phyloP scores from a whole-genome alignment of 2,113 vertebrate species.

The Heterocephalus glaber region DNA sequence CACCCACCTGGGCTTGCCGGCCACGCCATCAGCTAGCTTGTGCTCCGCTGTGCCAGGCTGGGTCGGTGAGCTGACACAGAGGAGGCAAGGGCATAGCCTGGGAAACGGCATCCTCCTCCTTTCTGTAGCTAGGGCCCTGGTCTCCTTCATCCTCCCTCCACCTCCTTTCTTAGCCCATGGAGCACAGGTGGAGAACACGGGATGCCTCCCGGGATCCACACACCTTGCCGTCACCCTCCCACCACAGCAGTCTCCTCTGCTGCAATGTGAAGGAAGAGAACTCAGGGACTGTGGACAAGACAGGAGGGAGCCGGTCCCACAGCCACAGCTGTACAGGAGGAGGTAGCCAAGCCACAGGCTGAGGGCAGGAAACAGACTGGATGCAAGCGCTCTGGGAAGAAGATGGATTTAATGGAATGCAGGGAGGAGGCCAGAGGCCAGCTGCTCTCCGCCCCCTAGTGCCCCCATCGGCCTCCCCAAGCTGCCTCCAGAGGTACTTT shows the following conservation, averaged over 20 bases:
- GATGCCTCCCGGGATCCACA: background rate
- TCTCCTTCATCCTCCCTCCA: background rate
- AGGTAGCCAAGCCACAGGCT: background rate
- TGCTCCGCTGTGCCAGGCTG: background rate
- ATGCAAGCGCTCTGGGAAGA: constrained; percentile 30
- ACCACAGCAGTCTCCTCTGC: background rate
- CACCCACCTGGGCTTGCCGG: rapidly evolving
- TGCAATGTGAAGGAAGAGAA: background rate
- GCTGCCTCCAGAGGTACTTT: background rate
- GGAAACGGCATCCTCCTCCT: background rate
- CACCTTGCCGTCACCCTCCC: background rate
- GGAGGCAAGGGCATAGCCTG: background rate
- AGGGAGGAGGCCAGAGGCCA: constrained; percentile 61
- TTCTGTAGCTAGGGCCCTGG: background rate
- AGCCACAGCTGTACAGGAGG: background rate
- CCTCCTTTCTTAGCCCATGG: background rate
- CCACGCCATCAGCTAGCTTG: background rate
- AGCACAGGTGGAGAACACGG: rapidly evolving
- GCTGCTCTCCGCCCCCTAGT: background rate
- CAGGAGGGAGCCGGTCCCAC: rapidly evolving
- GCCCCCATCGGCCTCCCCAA: constrained; percentile 16
- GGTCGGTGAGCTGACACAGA: background rate
- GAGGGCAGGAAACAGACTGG: constrained; percentile 15
- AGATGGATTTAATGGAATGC: constrained; percentile 83
- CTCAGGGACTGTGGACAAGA: background rate